Evolutionary conservation across 2,113 vertebrate genomes (phyloP), one percentile per base, ranked within the genome.

Genomic region (Ammospiza nelsoni): DNA sequence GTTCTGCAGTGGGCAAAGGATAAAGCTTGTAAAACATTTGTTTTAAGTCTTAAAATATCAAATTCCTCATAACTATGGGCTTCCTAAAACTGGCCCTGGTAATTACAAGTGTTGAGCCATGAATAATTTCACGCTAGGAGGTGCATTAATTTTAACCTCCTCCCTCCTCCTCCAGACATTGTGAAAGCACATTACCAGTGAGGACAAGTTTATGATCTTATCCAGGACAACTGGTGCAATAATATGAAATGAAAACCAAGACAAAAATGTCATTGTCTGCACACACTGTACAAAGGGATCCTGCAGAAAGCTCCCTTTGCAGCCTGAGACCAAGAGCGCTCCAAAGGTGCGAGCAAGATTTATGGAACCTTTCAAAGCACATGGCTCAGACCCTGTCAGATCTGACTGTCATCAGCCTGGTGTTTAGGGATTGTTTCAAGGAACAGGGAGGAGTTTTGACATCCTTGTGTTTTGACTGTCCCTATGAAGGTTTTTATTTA

Each of bases 11-110:
- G 65, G 94, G 96, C 84, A 93, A 92, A 94, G 93, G 95, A 96
- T 95, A 86, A 95, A 97, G 91, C 94, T 97, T 94, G 94, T 97
- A 97, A 98, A 98, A 98, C 97, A 96, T 98, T 98, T 98, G 97
- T 96, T 98, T 98, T 98, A 98, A 97, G 98, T 98, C 98, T 98
- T 98, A 98, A 98, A 98, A 98, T 98, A 98, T 98, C 98, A 97
- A 96, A 97, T 98, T 98, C 97, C 98, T 96, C 41, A 12, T 95
- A 97, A 98, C 96, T 71, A 77, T 17, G 91, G 69, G 92, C 97
- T 94, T 92, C 94, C 73, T 72, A 96, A 97, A 96, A 94, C 94
- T 86, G 96, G 97, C 92, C 84, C 95, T 96, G 94, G 97, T 96
- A 98, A 97, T 98, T 98, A 97, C 82, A 97, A 96, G 93, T 97